Evolutionary conservation across 2,888 invertebrate species (phyloP), one percentile per base, ranked within the genome.

Genomic region (Acanthosepion lycidas): DNA sequence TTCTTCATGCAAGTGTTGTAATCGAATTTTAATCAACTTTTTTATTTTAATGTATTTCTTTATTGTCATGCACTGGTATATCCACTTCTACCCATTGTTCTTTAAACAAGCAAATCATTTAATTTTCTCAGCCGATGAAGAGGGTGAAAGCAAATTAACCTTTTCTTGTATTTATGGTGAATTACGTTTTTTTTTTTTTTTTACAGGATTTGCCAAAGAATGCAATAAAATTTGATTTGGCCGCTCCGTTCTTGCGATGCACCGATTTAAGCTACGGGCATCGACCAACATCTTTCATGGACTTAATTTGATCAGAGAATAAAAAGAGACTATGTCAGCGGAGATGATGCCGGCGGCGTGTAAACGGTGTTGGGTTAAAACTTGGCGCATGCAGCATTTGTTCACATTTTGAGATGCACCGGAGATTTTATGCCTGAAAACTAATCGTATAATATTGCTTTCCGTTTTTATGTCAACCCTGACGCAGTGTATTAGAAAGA

Each of bases 111-210:
- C 78, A 78, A 33, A 78, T 78, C 78, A 78, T 78, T 78, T 78
- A n/a, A 78, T 78, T 78, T 78, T 78, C 78, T 78, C 78, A n/a
- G 78, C n/a, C 33, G n/a, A 78, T 78, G n/a, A 78, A 78, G 78
- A 78, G 78, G 78, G 78, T 8, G 78, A 78, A 5, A 78, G 33
- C 78, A 78, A 78, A n/a, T 78, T 78, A 78, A 78, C 78, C 78
- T 78, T 78, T 78, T 78, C n/a, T 78, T n/a, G n/a, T 78, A n/a
- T n/a, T 59, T 23, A 55, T 55, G 18, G 55, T 78, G 78, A 12
- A n/a, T 78, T 78, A 6, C 6, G 5, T n/a, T 15, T 78, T 78
- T 33, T 33, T 78, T n/a, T n/a, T 3, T 15, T n/a, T 5, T n/a
- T 33, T 78, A 15, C 15, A 15, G 78, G 15, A 78, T 78, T 78